Conservation (phyloP, 2,113 vertebrate genomes). For the Scomber japonicus region DNA sequence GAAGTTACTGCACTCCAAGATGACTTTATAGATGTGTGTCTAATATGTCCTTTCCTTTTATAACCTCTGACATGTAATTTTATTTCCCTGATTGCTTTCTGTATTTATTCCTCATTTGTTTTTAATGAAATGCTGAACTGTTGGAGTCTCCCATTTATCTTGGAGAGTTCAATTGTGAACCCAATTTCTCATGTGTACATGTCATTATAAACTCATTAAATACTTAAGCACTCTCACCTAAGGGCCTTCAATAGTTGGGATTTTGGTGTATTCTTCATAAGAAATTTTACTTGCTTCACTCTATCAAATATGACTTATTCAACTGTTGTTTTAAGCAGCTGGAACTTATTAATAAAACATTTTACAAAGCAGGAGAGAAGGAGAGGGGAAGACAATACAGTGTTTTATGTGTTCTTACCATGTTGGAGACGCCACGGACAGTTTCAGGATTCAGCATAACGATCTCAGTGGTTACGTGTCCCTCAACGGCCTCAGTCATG, state of each 20-base stretch:
- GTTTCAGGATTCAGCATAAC: slow-evolving; percentile 97
- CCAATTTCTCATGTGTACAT: slow-evolving; percentile 5
- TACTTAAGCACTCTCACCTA: too few species aligned
- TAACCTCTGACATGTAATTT: neutral
- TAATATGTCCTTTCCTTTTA: neutral
- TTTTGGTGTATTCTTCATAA: neutral
- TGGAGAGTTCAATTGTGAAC: neutral
- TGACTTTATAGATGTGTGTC: neutral
- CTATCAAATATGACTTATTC: neutral
- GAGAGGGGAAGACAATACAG: neutral
- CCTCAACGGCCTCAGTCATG: slow-evolving; percentile 95
- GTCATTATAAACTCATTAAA: slow-evolving; percentile 19
- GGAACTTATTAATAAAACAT: neutral
- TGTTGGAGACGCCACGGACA: slow-evolving; percentile 93
- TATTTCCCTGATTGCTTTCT: neutral
- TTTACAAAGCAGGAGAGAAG: neutral
- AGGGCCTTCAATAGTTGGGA: neutral
- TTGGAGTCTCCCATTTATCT: too few species aligned
- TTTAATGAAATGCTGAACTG: neutral
- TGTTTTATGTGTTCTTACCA: slow-evolving; percentile 82
- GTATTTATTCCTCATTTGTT: neutral
- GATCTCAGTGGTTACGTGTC: slow-evolving; percentile 97
- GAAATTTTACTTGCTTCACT: neutral
- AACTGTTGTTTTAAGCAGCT: neutral
- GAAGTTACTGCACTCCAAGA: neutral